A percentile compares a stretch with the other conserved stretches of the same genome.
Conservation (phyloP, 2,888 invertebrate genomes). For the Nasonia oneida region DNA sequence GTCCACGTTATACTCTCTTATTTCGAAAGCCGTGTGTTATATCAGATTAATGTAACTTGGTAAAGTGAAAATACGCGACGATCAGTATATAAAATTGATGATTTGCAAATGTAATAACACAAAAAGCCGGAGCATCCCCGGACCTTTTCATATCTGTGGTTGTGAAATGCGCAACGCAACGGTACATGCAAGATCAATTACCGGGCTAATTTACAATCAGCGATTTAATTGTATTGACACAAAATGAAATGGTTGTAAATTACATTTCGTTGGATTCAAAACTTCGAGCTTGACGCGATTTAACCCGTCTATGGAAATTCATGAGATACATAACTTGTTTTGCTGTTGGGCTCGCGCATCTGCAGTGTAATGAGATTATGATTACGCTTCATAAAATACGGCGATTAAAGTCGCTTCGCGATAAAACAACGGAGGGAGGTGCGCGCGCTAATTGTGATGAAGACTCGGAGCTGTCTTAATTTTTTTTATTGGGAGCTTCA, state of each 20-base stretch:
- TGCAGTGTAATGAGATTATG: slow-evolving; percentile 39
- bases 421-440: not conserved
- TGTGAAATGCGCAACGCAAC: not conserved
- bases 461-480: not conserved
- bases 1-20: not conserved
- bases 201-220: not conserved
- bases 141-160: not conserved
- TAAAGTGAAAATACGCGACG: not conserved
- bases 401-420: slow-evolving; percentile 30
- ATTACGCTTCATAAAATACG: slow-evolving; percentile 21
- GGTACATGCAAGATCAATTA: not conserved
- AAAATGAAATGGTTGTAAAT: slow-evolving; percentile 44
- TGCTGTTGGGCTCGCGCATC: not conserved
- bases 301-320: slow-evolving; percentile 13
- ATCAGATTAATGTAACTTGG: not conserved
- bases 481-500: slow-evolving; percentile 1
- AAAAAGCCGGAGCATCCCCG: not conserved
- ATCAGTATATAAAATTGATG: not conserved
- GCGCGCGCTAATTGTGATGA: slow-evolving; percentile 16
- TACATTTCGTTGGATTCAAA: slow-evolving; percentile 24
- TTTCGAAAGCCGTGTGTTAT: not conserved
- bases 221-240: slow-evolving; percentile 11
- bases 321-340: not conserved
- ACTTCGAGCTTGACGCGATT: slow-evolving; percentile 6
- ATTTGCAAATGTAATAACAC: not conserved